Conservation (phyloP, 1,140 invertebrate species). For the Papilio helenus region DNA sequence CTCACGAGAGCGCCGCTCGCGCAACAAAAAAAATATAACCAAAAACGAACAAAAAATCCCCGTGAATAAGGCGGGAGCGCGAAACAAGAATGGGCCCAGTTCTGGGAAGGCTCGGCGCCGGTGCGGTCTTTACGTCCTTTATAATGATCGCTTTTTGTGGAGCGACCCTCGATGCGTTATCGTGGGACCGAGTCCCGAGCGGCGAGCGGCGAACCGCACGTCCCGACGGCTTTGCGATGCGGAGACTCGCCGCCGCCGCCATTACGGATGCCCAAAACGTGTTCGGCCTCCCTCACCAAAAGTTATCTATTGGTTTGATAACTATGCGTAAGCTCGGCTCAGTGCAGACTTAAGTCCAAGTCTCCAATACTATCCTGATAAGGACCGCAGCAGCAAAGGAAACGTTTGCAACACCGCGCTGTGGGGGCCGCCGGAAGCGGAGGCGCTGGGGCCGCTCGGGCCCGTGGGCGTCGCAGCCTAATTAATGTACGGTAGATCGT, state of each 20-base stretch:
- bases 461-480: constrained; percentile 56
- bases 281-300: constrained; percentile 44
- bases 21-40: constrained; percentile 72
- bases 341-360: not conserved
- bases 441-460: constrained; percentile 56
- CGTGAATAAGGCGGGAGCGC: constrained; percentile 80
- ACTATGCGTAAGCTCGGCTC: constrained; percentile 49
- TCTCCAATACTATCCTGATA: not conserved
- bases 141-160: constrained; percentile 80
- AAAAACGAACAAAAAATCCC: constrained; percentile 74
- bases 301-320: constrained; percentile 56
- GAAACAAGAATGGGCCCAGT: constrained; percentile 80
- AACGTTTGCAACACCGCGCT: constrained; percentile 72
- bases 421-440: constrained; percentile 72
- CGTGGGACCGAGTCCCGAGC: constrained; percentile 67
- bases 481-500: constrained; percentile 40
- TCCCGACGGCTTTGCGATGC: constrained; percentile 47
- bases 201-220: constrained; percentile 53
- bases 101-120: constrained; percentile 81
- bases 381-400: constrained; percentile 51
- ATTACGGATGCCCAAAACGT: constrained; percentile 51
- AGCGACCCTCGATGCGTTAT: constrained; percentile 78
- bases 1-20: constrained; percentile 76
- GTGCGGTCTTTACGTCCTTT: constrained; percentile 80
- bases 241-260: constrained; percentile 40